Base-by-base conservation (phyloP, 2,113 vertebrate genomes). In the Leuciscus idus region DNA sequence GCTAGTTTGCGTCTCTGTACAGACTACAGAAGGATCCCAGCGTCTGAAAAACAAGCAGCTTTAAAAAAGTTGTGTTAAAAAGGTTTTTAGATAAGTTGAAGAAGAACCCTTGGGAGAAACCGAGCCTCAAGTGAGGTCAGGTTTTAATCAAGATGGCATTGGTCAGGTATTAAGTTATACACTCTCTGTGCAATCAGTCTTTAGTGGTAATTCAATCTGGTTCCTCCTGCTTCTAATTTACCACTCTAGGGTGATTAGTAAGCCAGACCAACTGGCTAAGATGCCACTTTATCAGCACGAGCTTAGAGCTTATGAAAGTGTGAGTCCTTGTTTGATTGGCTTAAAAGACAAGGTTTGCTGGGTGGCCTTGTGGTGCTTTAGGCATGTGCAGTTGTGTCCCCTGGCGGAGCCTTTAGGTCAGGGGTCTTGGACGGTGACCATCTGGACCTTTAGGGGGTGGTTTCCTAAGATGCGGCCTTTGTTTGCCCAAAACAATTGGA, bases 401-500 rank as follows among this genome's bases (percentile, higher is more conserved):
- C 66, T 87, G 89, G 91, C 85, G 92, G 89, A 73, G 89, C 92
- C 93, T 93, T 93, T 89, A 95, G 95, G 94, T 94, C 93, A 96
- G 94, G 94, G 95, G 92, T 85, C 81, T 89, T 91, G 90, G 81
- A 70, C 55, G 43, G 81, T 92, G 91, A 91, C 43, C 81, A 74
- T 74, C 84, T 79, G 79, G 72, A 70, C 81, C 70, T 77, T 81
- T 72, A 66, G 92, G 92, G 91, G 91, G 92, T 95, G 92, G 92
- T 95, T 97, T 97, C 96, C 96, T 97, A 94, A 95, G 95, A 95
- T 94, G 92, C 89, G 92, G 91, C 88, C 95, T 98, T 99, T 98
- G 97, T 98, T 98, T 95, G 92, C 90, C 74, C 84, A 90, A 90
- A 96, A 98, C 97, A 98, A 98, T 98, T 94, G 96, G 92, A 94